A percentile compares a stretch with the other conserved stretches of the same genome.
These are phyloP conservation scores for Spodoptera litura DNA, from an alignment of 1,140 invertebrate species.

Conservation along the genomic window DNA sequence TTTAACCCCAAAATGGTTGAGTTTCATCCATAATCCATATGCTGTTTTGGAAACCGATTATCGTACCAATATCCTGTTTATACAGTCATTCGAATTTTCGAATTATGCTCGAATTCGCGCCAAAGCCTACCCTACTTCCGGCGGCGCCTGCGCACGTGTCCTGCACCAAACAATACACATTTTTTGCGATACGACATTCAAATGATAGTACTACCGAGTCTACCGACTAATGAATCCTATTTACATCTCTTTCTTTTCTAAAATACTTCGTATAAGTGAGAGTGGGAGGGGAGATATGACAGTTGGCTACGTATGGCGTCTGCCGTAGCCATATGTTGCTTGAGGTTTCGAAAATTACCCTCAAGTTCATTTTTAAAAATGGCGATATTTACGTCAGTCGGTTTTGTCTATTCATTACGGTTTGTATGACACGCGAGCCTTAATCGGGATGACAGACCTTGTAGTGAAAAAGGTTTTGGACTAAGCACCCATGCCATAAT, in stretches of 20 bases:
- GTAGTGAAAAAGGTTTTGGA: background rate
- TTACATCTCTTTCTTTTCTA: conserved; percentile 61
- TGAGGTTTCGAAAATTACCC: conserved; percentile 82
- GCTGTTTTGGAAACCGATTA: conserved; percentile 67
- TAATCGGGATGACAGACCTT: conserved; percentile 31
- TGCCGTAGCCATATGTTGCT: conserved; percentile 81
- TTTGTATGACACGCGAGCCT: conserved; percentile 48
- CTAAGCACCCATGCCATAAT: background rate
- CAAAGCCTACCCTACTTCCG: conserved; percentile 79
- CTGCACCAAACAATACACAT: conserved; percentile 70
- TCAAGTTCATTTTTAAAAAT: conserved; percentile 63
- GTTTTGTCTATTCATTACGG: conserved; percentile 78
- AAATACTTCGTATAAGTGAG: conserved; percentile 35
- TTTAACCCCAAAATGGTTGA: conserved; percentile 44
- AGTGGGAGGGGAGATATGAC: conserved; percentile 67
- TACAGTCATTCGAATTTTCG: conserved; percentile 67
- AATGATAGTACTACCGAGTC: conserved; percentile 77
- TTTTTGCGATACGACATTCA: conserved; percentile 80
- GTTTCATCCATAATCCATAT: conserved; percentile 69
- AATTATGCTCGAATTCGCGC: conserved; percentile 75
- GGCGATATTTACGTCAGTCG: conserved; percentile 64
- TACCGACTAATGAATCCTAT: conserved; percentile 77
- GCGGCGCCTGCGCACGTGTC: conserved; percentile 67
- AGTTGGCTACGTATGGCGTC: conserved; percentile 78
- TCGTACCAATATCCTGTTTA: conserved; percentile 80